Evolutionary conservation across 2,888 invertebrate species (phyloP).

Genomic region (Tetragnatha montana): DNA sequence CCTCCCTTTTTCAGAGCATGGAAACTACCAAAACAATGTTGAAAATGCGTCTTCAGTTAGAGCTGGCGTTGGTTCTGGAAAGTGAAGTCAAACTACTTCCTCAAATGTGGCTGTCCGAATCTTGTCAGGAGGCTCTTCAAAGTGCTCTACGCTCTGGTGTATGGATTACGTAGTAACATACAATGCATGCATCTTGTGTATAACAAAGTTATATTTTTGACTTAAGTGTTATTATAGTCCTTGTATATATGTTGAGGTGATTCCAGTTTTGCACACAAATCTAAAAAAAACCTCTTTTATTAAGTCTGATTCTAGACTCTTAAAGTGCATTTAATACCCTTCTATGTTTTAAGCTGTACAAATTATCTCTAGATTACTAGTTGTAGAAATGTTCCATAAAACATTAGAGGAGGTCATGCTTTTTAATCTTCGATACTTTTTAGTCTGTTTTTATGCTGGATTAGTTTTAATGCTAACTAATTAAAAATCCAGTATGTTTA

Average conservation of each 20-base stretch:
- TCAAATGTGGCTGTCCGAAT: constrained; percentile 50
- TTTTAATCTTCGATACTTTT: too few species aligned
- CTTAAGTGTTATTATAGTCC: constrained; percentile 15
- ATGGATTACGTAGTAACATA: neutral
- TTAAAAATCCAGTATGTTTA: too few species aligned
- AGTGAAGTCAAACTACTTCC: constrained; percentile 58
- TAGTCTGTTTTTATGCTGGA: too few species aligned
- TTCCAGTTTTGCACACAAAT: constrained; percentile 3
- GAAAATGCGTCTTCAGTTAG: constrained; percentile 34
- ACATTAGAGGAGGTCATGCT: too few species aligned
- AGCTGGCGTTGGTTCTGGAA: constrained; percentile 28
- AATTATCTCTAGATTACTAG: neutral
- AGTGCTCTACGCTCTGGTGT: constrained; percentile 25
- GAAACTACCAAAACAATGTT: constrained; percentile 46
- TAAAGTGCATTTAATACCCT: neutral
- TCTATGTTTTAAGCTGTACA: neutral
- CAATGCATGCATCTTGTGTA: constrained; percentile 1
- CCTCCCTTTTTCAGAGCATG: constrained; percentile 26
- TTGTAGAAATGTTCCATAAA: too few species aligned
- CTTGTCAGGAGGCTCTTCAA: constrained; percentile 40
- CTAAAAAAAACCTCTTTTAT: neutral
- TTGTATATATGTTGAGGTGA: constrained; percentile 9
- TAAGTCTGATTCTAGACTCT: neutral
- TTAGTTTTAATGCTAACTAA: too few species aligned
- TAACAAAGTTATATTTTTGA: constrained; percentile 41